phyloP scores from a whole-genome alignment of 2,888 invertebrate species.

The Noctua janthe region DNA sequence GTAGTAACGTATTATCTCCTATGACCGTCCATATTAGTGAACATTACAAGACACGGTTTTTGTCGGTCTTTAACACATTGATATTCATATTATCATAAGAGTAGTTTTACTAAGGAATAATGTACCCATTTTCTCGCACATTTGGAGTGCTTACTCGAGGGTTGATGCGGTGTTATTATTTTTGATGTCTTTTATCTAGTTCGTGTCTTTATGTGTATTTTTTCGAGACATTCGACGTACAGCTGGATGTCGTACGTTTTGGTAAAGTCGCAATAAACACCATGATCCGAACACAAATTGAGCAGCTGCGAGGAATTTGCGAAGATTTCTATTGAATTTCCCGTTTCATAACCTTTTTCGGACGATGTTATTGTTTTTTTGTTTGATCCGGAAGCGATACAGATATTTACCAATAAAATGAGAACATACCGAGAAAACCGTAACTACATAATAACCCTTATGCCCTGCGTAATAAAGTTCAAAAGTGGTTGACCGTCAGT shows the following conservation, averaged over 20 bases:
- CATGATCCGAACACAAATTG: background rate
- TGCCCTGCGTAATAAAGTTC: no score
- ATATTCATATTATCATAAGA: background rate
- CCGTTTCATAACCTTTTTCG: background rate
- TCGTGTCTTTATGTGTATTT: background rate
- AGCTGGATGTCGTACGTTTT: background rate
- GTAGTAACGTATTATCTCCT: background rate
- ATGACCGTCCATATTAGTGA: background rate
- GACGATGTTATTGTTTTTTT: conserved; percentile 8
- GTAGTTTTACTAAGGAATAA: background rate
- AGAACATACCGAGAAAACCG: background rate
- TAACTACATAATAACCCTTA: background rate
- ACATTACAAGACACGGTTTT: background rate
- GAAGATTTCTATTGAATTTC: background rate
- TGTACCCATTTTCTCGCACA: conserved; percentile 4
- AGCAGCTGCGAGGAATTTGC: background rate
- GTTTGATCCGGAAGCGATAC: no score
- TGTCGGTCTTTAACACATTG: background rate
- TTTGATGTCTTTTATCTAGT: conserved; percentile 6
- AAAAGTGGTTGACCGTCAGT: no score
- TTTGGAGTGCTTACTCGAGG: conserved; percentile 4
- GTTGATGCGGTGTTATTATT: conserved; percentile 13
- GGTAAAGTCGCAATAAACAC: conserved; percentile 16
- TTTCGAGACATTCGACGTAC: background rate
- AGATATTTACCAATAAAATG: background rate